Evolutionary conservation across 2,888 invertebrate species (phyloP), one percentile per base, ranked within the genome.

Genomic region (Mythimna vitellina): DNA sequence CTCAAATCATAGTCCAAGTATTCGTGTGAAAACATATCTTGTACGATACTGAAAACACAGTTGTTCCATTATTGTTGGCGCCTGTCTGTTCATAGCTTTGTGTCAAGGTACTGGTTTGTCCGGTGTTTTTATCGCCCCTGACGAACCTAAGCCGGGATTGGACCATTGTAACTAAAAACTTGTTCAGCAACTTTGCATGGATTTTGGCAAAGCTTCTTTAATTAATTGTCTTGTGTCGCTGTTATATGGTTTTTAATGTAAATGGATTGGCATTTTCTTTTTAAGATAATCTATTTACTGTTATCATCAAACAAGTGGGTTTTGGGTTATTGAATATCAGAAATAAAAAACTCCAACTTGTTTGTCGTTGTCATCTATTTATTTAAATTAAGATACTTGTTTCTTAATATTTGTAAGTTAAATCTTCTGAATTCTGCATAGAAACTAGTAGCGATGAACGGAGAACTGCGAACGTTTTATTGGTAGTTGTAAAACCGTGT

Each of bases 21-120:
- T 62, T 25, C 70, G 29, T 60, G 29, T 72, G 62, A 64, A 72
- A 74, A 65, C 68, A 22, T 58, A 74, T 76, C 63, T 68, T 58
- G 38, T 69, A 65, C 66, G 65, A 75, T 69, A 74, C 71, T 82
- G 84, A 82, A 86, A 83, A 82, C 76, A 80, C 72, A 69, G 73
- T 75, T 75, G 82, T 76, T 85, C 75, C 76, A 82, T 85, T 87
- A 85, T 83, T 78, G 66, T 65, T 84, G 82, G 80, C 78, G 76
- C 84, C 81, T 83, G 73, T 73, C 56, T 68, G 70, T 71, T 70
- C 81, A 81, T 85, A 79, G 81, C 76, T 83, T 82, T 80, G 70
- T 69, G 70, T 76, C 78, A 77, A 70, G 70, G 70, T 77, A 78
- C 79, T 72, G 62, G 84, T 84, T 83, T 77, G 73, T 56, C 76